Evolutionary conservation across 2,113 vertebrate species (phyloP), one percentile per base, ranked within the genome.

Genomic region (Symphodus melops): DNA sequence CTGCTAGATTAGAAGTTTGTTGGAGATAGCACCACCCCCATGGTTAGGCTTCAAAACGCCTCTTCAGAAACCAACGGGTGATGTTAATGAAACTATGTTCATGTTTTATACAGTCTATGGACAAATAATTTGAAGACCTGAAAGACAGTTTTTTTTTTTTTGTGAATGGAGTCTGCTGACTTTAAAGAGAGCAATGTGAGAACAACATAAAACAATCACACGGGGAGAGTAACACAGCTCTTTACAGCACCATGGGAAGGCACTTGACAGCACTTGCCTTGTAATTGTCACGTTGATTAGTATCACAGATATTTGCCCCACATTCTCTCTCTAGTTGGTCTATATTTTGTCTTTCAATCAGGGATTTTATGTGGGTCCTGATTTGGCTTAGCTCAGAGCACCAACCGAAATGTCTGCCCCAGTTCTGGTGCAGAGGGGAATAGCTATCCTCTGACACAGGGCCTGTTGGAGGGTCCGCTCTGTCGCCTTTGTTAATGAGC

Each of bases 381-480:
- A 80, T 85, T 86, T 60, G 76, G 77, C 82, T 82, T 70, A 19
- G 79, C 86, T 86, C 82, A 76, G 70, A 87, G 69, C 83, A 55
- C 75, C 70, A 78, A 81, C 70, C 72, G 55, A 87, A 86, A 82
- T 81, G 81, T 76, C 84, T 88, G 90, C 73, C 87, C 88, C 86
- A 86, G 78, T 90, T 91, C 81, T 77, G 62, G 56, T 63, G 63
- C 82, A 76, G 58, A 78, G 55, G 85, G 85, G 83, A 89, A 79
- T 86, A 59, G 73, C 69, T 86, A 77, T 85, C 83, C 59, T 82
- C 74, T 86, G 77, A 88, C 81, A 73, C 63, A 14, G 39, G 42
- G 61, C 71, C 68, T 37, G 75, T 85, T 85, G 60, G 54, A 65
- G 78, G 77, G 71, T 85, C 74, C 56, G 21, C 61, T 81, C 71